Evolutionary conservation across 2,113 vertebrate genomes (phyloP).

Genomic region (Gasterosteus aculeatus): DNA sequence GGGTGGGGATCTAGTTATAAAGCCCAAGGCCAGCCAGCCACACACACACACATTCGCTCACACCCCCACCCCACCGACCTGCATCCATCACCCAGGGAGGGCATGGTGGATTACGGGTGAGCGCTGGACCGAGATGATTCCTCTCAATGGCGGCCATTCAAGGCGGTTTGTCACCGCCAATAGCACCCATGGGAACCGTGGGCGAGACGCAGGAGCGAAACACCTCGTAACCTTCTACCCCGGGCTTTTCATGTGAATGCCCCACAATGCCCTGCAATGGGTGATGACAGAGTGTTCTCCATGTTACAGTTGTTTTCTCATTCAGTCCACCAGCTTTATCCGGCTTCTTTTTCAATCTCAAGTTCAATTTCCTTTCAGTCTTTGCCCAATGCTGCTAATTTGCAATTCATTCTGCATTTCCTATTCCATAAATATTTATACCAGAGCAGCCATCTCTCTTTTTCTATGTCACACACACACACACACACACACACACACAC

Average conservation of each 20-base stretch:
- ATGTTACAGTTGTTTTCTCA: constrained; percentile 46
- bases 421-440: constrained; percentile 73
- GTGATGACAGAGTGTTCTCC: background rate
- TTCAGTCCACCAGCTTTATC: constrained; percentile 26
- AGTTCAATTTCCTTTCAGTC: constrained; percentile 55
- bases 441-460: background rate
- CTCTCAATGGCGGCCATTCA: constrained; percentile 68
- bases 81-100: constrained; percentile 62
- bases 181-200: constrained; percentile 72
- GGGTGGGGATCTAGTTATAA: constrained; percentile 6
- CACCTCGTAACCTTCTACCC: constrained; percentile 22
- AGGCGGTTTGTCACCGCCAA: constrained; percentile 59
- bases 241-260: constrained; percentile 6
- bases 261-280: constrained; percentile 28
- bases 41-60: constrained; percentile 48
- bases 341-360: constrained; percentile 54
- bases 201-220: constrained; percentile 21
- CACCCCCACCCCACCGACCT: constrained; percentile 47
- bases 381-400: constrained; percentile 49
- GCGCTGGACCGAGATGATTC: constrained; percentile 74
- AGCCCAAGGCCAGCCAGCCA: constrained; percentile 50
- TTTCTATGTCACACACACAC: background rate
- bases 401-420: constrained; percentile 62
- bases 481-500: background rate
- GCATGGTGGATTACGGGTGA: constrained; percentile 66